Evolutionary conservation across 2,113 vertebrate species (phyloP).

Genomic region (Enhydra lutris): DNA sequence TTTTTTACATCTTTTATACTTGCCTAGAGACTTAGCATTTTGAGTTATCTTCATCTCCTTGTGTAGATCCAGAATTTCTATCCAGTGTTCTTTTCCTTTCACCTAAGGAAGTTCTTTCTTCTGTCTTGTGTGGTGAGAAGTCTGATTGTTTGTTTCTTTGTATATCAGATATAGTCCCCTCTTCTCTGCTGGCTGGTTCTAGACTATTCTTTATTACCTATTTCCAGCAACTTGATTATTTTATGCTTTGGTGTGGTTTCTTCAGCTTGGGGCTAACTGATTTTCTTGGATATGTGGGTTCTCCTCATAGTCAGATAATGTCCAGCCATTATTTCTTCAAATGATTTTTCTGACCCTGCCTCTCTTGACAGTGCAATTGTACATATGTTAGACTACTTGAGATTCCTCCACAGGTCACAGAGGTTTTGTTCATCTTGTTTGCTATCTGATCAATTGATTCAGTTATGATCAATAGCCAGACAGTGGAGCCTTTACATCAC

Average conservation of each 20-base stretch:
- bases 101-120: neutral
- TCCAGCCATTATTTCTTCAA: neutral
- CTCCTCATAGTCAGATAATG: neutral
- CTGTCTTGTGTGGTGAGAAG: neutral
- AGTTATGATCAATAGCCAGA: neutral
- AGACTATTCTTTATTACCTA: neutral
- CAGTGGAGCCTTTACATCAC: neutral
- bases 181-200: neutral
- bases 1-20: neutral
- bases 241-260: neutral
- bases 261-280: neutral
- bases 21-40: neutral
- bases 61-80: neutral
- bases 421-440: neutral
- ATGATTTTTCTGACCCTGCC: neutral
- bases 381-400: neutral
- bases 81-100: neutral
- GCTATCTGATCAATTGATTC: neutral
- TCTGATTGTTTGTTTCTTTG: neutral
- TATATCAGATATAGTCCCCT: neutral
- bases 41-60: neutral
- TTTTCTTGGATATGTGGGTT: neutral
- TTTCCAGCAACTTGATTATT: neutral
- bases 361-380: neutral
- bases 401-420: neutral